phyloP scores from a whole-genome alignment of 2,797 vertebrate species.

The Anomalospiza imberbis region DNA sequence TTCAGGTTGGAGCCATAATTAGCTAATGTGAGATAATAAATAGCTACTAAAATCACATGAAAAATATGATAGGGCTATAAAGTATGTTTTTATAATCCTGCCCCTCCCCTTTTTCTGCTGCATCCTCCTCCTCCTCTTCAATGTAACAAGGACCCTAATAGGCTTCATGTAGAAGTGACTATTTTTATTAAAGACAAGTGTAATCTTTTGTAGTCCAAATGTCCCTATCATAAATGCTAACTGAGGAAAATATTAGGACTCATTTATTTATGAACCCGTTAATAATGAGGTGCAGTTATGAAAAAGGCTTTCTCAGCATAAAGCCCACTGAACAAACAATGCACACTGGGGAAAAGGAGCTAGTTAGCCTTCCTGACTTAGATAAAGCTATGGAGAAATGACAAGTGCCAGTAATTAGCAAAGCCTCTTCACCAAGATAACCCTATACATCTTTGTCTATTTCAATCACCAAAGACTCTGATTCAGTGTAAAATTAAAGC shows the following conservation, averaged over 20 bases:
- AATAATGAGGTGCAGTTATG: conserved; percentile 86
- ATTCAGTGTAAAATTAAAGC: conserved; percentile 88
- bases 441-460: conserved; percentile 94
- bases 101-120: conserved; percentile 66
- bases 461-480: conserved; percentile 86
- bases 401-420: conserved; percentile 93
- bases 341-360: conserved; percentile 79
- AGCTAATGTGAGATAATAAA: conserved; percentile 35
- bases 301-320: conserved; percentile 86
- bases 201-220: conserved; percentile 85
- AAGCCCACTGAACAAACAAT: conserved; percentile 86
- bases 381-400: conserved; percentile 86
- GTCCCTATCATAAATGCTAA: conserved; percentile 88
- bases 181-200: conserved; percentile 89
- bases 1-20: conserved; percentile 30
- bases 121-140: conserved; percentile 41
- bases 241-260: conserved; percentile 85
- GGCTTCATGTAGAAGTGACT: conserved; percentile 86
- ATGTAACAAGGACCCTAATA: conserved; percentile 80
- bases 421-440: conserved; percentile 84
- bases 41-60: conserved; percentile 24
- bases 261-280: conserved; percentile 92
- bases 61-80: conserved; percentile 16
- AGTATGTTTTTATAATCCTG: conserved; percentile 34
- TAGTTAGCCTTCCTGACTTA: conserved; percentile 91